These are phyloP conservation scores for Microtus montanus DNA, from an alignment of 2,113 vertebrate species.

Conservation along the genomic window DNA sequence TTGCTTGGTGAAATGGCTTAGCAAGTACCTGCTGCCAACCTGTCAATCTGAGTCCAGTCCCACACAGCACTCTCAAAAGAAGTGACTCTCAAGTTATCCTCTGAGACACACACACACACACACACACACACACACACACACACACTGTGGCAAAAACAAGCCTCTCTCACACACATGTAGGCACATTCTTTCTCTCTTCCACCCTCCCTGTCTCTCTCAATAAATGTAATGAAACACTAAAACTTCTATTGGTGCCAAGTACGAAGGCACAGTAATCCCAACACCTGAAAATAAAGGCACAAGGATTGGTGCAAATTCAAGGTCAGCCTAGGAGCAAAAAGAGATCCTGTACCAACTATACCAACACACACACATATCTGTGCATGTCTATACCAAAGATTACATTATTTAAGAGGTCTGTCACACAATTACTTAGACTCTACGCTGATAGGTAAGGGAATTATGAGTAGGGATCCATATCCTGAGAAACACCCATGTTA, in stretches of 20 bases:
- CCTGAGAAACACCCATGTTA: slow-evolving; percentile 26
- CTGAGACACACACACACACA: neutral
- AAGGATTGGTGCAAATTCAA: neutral
- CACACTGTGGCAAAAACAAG: no score
- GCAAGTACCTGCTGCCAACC: neutral
- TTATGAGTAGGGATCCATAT: no score
- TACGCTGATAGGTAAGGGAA: neutral
- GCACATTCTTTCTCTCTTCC: no score
- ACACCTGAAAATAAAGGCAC: neutral
- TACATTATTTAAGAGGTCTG: neutral
- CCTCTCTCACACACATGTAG: no score
- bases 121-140: neutral
- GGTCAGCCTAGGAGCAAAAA: neutral
- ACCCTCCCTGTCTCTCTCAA: neutral
- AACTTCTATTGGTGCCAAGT: neutral
- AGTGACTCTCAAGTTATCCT: neutral
- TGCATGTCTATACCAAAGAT: neutral
- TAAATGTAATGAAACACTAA: neutral
- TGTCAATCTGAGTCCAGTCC: neutral
- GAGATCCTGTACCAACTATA: neutral
- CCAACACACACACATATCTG: neutral
- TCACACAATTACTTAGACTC: neutral
- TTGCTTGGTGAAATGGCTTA: neutral
- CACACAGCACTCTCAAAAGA: neutral
- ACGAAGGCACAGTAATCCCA: neutral